Base-by-base conservation (phyloP, 2,888 invertebrate species). In the Drosophila colorata region DNA sequence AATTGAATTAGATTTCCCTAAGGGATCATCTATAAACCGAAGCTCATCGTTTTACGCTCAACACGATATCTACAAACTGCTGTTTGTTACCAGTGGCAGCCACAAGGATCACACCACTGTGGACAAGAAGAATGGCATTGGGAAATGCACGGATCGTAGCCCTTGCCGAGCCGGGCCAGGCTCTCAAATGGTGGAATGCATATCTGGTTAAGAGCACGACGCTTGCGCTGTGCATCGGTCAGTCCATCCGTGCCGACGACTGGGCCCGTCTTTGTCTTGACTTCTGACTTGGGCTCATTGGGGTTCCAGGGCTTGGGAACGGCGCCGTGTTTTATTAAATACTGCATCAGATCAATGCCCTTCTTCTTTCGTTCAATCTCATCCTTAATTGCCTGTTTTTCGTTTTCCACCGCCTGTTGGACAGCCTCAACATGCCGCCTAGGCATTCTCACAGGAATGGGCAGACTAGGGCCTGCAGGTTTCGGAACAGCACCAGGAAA, bases 81-180 rank as follows among this genome's bases (percentile, higher is more conserved):
- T 9, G 11, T 5, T 35, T 11, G 8, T 65, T 20, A 65, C 25
- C 40, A 63, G 31, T 41, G 55, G 38, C 33, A 28, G 31, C 53
- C 23, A 48, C 38, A 40, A 9, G 25, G 40, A 51, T 59, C 38
- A 25, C 43, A 55, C 41, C 47, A 43, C 2, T 44, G 53, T 18
- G 46, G 7, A 14, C 23, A 11, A 35, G 69, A 51, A 1, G 71
- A 67, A 38, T 47, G 53, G 43, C 37, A 60, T 2, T 18, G 59
- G 23, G 25, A 8, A 28, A 28, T 9, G 43, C 72, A 74, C 1
- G 77, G 78, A 70, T 83, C 68, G 20, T 9, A 11, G 2, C 78
- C 74, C 16, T 77, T 87, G n/a, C 83, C 83, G 18, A 67, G 78
- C 1, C 83, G 80, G 28, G 87, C 76, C 9, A 88, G 47, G 48